Conservation (phyloP, 2,888 invertebrate genomes). For the Diabrotica balteata region DNA sequence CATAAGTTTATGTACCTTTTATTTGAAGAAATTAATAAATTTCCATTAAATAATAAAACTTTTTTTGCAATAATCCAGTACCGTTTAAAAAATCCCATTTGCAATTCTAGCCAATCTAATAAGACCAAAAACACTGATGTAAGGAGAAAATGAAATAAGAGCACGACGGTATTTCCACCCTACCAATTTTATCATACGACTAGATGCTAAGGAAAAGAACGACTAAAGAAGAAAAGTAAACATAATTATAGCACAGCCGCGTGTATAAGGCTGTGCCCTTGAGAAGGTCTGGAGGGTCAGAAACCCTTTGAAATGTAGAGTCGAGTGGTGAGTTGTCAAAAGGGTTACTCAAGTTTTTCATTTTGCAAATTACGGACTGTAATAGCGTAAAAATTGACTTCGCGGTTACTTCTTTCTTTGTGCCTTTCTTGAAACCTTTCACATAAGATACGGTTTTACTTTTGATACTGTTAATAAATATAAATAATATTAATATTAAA, state of each 20-base stretch:
- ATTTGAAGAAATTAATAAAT: too few species aligned
- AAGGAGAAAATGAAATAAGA: constrained; percentile 21
- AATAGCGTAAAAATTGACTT: too few species aligned
- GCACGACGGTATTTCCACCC: constrained; percentile 9
- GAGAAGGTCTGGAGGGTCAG: background rate
- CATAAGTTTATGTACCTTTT: too few species aligned
- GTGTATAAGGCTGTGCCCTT: constrained; percentile 2
- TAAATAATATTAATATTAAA: too few species aligned
- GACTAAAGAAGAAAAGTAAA: constrained; percentile 22
- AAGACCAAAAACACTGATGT: constrained; percentile 14
- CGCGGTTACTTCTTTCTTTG: too few species aligned
- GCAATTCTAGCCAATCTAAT: constrained; percentile 11
- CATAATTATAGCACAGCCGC: constrained; percentile 17
- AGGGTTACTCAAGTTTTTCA: too few species aligned
- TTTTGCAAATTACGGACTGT: too few species aligned
- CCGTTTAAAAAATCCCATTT: background rate
- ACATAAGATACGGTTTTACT: background rate
- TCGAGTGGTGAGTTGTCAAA: background rate
- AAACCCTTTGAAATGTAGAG: background rate
- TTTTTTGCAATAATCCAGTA: background rate
- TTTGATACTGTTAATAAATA: too few species aligned
- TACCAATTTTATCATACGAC: constrained; percentile 19
- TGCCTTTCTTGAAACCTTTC: background rate
- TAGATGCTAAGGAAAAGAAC: constrained; percentile 17
- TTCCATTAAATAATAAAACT: too few species aligned